A percentile compares a stretch with the other conserved stretches of the same genome.
phyloP scores from a whole-genome alignment of 37 sponge, comb jelly and placozoan genomes.

The Hexactinellida sp. region DNA sequence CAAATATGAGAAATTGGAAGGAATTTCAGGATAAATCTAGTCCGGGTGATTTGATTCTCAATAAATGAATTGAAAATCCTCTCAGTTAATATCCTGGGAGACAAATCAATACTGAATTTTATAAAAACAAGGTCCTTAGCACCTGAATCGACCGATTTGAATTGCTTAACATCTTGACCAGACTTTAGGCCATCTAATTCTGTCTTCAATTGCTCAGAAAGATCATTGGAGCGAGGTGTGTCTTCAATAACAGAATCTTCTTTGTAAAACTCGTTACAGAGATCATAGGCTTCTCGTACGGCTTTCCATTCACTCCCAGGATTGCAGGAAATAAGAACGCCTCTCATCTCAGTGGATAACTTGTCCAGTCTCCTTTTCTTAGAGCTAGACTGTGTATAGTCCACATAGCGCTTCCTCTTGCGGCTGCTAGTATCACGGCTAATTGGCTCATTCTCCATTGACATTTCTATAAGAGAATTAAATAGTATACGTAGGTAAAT shows the following conservation, averaged over 20 bases:
- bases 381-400: neutral
- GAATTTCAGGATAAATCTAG: neutral
- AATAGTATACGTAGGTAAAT: too few relatives aligned
- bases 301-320: neutral
- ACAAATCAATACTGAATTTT: neutral
- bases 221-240: neutral
- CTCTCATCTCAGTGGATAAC: neutral
- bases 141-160: slow-evolving; percentile 1
- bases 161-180: neutral
- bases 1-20: neutral
- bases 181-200: neutral
- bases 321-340: neutral
- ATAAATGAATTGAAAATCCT: neutral
- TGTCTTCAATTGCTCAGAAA: neutral
- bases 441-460: neutral
- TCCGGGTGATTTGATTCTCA: neutral
- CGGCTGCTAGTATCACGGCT: neutral
- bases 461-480: neutral
- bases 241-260: neutral
- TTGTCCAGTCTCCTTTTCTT: neutral
- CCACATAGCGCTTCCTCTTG: neutral
- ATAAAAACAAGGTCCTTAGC: neutral
- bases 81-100: neutral
- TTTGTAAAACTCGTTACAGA: neutral
- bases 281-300: neutral